Evolutionary conservation across 2,797 vertebrate species (phyloP).

Genomic region (Falco rusticolus): DNA sequence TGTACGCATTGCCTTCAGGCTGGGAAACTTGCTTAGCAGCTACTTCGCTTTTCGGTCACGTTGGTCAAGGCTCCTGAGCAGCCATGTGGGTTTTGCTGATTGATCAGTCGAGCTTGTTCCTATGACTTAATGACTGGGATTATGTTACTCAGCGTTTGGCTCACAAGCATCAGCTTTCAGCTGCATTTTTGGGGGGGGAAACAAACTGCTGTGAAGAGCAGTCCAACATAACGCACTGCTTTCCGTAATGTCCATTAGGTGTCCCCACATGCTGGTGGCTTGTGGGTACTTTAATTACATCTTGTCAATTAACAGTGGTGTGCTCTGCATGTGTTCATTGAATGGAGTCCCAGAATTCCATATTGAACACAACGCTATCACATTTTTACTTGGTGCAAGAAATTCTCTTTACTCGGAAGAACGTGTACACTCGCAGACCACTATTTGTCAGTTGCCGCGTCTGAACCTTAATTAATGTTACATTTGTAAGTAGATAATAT

Average conservation of each 20-base stretch:
- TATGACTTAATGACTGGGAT: background rate
- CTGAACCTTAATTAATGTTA: conserved; percentile 61
- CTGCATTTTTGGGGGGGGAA: background rate
- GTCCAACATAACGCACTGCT: background rate
- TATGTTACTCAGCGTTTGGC: accelerated
- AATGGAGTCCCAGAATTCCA: conserved; percentile 32
- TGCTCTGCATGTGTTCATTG: background rate
- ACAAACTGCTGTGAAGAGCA: background rate
- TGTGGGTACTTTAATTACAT: conserved; percentile 23
- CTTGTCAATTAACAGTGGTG: background rate
- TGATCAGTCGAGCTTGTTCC: background rate
- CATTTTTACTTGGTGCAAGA: background rate
- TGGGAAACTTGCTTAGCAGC: background rate
- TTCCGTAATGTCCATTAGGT: conserved; percentile 32
- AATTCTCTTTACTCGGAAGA: conserved; percentile 17
- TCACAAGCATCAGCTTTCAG: background rate
- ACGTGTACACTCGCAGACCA: background rate
- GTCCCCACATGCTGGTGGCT: conserved; percentile 34
- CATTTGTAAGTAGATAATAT: conserved; percentile 34
- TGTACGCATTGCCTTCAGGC: background rate
- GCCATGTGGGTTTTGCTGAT: background rate
- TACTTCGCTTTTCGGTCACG: background rate
- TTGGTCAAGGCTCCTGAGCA: background rate
- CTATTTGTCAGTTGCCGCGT: background rate
- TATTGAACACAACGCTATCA: background rate